A percentile compares a stretch with the other conserved stretches of the same genome.
These are phyloP conservation scores for Erebia palarica DNA, from an alignment of 2,888 invertebrate species.

Conservation along the genomic window DNA sequence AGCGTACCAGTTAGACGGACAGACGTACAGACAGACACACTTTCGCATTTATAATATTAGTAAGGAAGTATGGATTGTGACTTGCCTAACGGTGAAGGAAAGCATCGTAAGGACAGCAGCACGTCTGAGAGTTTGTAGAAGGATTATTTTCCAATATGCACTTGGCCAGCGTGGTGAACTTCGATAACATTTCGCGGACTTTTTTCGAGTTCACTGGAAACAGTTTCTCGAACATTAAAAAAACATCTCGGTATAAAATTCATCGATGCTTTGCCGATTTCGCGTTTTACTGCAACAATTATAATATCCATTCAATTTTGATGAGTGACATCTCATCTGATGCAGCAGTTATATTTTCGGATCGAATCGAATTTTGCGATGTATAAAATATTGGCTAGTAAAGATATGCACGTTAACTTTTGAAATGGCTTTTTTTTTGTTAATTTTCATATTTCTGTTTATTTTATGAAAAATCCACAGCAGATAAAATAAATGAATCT, in stretches of 20 bases:
- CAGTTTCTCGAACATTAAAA: no score
- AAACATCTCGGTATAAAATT: background rate
- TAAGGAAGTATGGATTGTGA: no score
- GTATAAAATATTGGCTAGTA: conserved; percentile 10
- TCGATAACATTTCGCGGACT: background rate
- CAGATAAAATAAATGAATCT: no score
- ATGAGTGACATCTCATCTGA: conserved; percentile 35
- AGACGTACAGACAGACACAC: no score
- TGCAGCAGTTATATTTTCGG: conserved; percentile 21
- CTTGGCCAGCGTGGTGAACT: no score
- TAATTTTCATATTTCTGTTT: background rate
- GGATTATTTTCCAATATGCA: no score
- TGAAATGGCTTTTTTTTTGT: background rate
- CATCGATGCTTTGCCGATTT: conserved; percentile 2
- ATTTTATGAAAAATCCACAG: background rate
- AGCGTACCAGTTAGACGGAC: no score
- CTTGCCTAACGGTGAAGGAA: no score
- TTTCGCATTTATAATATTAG: no score
- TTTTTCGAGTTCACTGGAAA: background rate
- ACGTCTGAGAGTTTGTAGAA: no score
- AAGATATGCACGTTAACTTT: conserved; percentile 3
- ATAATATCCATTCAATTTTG: conserved; percentile 24
- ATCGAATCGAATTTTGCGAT: conserved; percentile 15
- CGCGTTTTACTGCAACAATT: conserved; percentile 6
- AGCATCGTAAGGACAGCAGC: no score